These are phyloP conservation scores for Craseonycteris thonglongyai DNA, from an alignment of 2,113 vertebrate species.

Conservation along the genomic window DNA sequence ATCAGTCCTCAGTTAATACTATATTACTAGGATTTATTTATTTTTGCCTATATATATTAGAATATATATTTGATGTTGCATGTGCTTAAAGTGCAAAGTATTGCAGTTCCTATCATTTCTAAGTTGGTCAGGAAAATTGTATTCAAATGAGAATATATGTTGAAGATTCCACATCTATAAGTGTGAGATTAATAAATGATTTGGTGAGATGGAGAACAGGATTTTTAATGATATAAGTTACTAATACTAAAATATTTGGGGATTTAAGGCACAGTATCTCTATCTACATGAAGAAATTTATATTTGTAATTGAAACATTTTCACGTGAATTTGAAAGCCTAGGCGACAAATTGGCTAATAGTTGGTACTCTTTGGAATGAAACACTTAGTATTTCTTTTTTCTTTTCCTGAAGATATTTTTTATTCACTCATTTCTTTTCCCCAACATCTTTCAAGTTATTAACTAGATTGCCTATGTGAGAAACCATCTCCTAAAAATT, in stretches of 20 bases:
- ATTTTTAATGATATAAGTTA: neutral
- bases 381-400: neutral
- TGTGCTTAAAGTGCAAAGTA: constrained; percentile 19
- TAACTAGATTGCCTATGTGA: constrained; percentile 39
- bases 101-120: constrained; percentile 37
- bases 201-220: neutral
- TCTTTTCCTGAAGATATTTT: neutral
- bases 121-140: neutral
- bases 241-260: neutral
- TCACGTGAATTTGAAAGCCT: neutral
- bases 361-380: neutral
- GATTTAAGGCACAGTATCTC: neutral
- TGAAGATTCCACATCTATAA: neutral
- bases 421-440: neutral
- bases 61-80: neutral
- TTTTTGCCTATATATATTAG: constrained; percentile 26
- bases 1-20: neutral
- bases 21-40: constrained; percentile 18
- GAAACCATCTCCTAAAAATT: constrained; percentile 11
- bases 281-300: neutral
- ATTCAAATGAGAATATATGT: neutral
- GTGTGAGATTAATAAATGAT: neutral
- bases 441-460: constrained; percentile 35
- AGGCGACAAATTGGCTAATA: neutral
- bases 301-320: constrained; percentile 4